A percentile compares a stretch with the other conserved stretches of the same genome.
Evolutionary conservation across 2,797 vertebrate species (phyloP).

Genomic region (Heliangelus exortis): DNA sequence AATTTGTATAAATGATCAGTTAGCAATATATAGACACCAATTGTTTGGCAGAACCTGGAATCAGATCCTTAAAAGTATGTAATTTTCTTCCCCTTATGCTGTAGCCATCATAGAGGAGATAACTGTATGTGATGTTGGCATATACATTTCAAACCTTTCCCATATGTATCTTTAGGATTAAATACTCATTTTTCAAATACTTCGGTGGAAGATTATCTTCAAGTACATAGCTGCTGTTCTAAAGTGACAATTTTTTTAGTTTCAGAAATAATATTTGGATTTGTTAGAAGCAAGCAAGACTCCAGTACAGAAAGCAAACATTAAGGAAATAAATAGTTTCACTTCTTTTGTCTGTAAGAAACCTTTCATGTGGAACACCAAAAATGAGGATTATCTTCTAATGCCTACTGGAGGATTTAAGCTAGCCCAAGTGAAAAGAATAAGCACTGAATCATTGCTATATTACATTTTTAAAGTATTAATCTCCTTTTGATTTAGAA

Average conservation of each 20-base stretch:
- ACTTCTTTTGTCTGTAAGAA: slow-evolving; percentile 20
- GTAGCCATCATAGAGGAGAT: background rate
- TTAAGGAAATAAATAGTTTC: slow-evolving; percentile 21
- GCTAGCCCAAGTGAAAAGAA: slow-evolving; percentile 30
- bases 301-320: background rate
- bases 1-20: background rate
- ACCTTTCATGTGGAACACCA: slow-evolving; percentile 23
- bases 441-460: slow-evolving; percentile 37
- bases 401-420: slow-evolving; percentile 34
- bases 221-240: background rate
- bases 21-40: background rate
- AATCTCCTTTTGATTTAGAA: slow-evolving; percentile 59
- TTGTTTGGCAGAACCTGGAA: background rate
- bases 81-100: background rate
- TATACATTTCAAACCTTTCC: background rate
- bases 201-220: background rate
- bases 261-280: background rate
- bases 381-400: slow-evolving; percentile 50
- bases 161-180: background rate
- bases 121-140: background rate
- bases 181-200: background rate
- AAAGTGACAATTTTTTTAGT: slow-evolving; percentile 5
- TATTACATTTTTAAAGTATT: slow-evolving; percentile 52
- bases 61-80: background rate
- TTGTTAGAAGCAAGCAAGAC: background rate